Conservation (phyloP, 2,113 vertebrate species). For the Scartelaos histophorus region DNA sequence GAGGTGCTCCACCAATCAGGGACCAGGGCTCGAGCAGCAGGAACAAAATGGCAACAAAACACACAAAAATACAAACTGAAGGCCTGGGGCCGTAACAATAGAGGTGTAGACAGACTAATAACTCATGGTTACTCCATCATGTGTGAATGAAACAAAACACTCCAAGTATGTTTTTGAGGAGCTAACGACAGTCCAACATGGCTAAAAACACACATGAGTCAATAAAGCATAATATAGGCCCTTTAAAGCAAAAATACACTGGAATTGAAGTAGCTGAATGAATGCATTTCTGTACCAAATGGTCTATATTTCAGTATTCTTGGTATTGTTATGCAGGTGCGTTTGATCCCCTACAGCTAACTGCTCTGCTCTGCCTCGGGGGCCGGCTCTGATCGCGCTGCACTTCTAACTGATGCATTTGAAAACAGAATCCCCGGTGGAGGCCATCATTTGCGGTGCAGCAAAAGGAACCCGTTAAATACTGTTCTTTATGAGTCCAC, state of each 20-base stretch:
- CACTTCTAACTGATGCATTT: conserved; percentile 7
- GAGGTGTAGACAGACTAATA: no score
- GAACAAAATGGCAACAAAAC: no score
- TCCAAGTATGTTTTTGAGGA: no score
- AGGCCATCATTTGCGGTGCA: conserved; percentile 3
- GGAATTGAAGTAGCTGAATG: background rate
- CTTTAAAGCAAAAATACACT: background rate
- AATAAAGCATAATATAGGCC: no score
- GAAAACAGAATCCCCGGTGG: conserved; percentile 14
- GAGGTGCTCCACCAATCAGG: no score
- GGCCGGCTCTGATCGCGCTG: conserved; percentile 7
- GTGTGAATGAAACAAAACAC: no score
- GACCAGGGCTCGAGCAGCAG: no score
- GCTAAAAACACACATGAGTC: no score
- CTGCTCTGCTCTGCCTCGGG: background rate
- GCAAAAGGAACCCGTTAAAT: conserved; percentile 13
- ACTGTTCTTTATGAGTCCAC: conserved; percentile 16
- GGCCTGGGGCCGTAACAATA: no score
- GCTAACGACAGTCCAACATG: no score
- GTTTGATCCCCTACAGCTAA: background rate
- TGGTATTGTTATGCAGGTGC: background rate
- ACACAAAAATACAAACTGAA: no score
- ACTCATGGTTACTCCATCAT: no score
- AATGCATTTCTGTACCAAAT: background rate
- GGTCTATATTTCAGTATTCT: background rate